Percentiles rank a stretch among this genome's conserved stretches.
Evolutionary conservation across 2,888 invertebrate genomes (phyloP).

Genomic region (Pyrochroa serraticornis): DNA sequence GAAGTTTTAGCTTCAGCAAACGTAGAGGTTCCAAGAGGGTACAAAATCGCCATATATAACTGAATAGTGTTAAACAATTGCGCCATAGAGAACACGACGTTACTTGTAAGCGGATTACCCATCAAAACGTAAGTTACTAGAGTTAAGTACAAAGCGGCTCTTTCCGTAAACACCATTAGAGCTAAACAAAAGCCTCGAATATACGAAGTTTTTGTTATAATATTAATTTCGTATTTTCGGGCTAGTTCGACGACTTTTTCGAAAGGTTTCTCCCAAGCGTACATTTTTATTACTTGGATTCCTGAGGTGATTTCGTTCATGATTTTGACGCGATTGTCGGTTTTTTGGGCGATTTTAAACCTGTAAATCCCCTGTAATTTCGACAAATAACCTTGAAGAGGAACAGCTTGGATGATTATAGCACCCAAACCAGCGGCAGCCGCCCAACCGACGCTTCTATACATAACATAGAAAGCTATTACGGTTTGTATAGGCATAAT

Average conservation of each 20-base stretch:
- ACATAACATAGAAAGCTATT: constrained; percentile 68
- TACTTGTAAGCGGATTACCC: constrained; percentile 64
- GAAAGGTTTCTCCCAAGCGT: constrained; percentile 78
- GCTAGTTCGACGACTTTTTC: constrained; percentile 66
- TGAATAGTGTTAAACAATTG: constrained; percentile 78
- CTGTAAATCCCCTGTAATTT: constrained; percentile 58
- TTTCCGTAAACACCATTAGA: constrained; percentile 78
- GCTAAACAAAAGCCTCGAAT: constrained; percentile 70
- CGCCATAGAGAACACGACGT: constrained; percentile 77
- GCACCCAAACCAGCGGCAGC: constrained; percentile 67
- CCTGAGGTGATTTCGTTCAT: constrained; percentile 79
- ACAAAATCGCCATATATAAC: constrained; percentile 45
- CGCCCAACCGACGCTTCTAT: constrained; percentile 61
- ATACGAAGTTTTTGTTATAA: constrained; percentile 69
- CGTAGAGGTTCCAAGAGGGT: constrained; percentile 42
- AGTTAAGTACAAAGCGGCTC: constrained; percentile 82
- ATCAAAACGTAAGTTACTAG: constrained; percentile 77
- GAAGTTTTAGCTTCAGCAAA: constrained; percentile 48
- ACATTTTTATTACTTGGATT: constrained; percentile 80
- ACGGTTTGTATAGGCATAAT: constrained; percentile 78
- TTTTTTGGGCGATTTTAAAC: constrained; percentile 58
- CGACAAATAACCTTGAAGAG: constrained; percentile 61
- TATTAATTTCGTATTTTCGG: constrained; percentile 74
- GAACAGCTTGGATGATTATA: constrained; percentile 61
- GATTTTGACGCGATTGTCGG: constrained; percentile 72